phyloP scores from a whole-genome alignment of 2,797 vertebrate genomes.

The Gymnoscopelus braueri region DNA sequence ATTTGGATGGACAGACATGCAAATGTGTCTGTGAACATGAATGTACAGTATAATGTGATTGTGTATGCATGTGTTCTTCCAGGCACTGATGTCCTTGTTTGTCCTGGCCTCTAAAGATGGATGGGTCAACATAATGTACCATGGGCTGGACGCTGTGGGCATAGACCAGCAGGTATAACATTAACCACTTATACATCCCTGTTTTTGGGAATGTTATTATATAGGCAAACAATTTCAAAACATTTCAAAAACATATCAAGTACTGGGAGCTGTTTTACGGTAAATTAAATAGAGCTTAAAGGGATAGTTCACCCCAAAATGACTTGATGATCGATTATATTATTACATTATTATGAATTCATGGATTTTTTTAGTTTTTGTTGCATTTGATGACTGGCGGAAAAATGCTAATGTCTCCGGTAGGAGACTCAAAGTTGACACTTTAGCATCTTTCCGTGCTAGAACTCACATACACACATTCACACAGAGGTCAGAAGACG shows the following conservation, averaged over 20 bases:
- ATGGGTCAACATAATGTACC: constrained; percentile 99
- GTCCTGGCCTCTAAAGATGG: constrained; percentile 98
- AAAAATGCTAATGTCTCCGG: no score
- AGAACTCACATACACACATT: neutral
- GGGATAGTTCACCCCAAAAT: no score
- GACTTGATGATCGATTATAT: no score
- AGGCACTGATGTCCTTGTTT: constrained; percentile 98
- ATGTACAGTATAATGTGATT: constrained; percentile 17
- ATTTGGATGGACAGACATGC: neutral
- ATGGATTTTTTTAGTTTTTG: no score
- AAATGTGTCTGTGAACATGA: neutral
- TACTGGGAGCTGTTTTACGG: no score
- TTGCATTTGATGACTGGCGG: no score
- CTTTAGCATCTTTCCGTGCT: no score
- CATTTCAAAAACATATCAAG: no score
- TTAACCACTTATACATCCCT: neutral
- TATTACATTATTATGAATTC: no score
- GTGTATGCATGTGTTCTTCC: constrained; percentile 27
- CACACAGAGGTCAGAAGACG: neutral
- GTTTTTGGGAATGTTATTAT: neutral
- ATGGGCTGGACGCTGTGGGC: constrained; percentile 93
- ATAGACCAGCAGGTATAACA: constrained; percentile 93
- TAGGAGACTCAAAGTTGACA: no score
- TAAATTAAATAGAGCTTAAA: no score
- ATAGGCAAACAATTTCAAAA: no score